Percentiles rank a stretch among this genome's conserved stretches.
These are phyloP conservation scores for Camarhynchus parvulus DNA, from an alignment of 2,113 vertebrate species.

Conservation along the genomic window DNA sequence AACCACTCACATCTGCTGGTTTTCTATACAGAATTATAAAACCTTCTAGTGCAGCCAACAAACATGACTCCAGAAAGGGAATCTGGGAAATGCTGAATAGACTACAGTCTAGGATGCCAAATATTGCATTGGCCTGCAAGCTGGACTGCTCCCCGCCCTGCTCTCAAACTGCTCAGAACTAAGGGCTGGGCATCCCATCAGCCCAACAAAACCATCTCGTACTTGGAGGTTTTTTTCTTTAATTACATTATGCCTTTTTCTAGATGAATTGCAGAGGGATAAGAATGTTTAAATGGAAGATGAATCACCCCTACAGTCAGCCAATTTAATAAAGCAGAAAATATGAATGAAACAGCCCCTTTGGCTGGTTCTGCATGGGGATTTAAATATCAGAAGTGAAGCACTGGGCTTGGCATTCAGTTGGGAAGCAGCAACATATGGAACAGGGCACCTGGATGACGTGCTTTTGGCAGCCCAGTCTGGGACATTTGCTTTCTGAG, in stretches of 20 bases:
- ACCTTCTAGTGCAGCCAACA: neutral
- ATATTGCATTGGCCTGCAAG: neutral
- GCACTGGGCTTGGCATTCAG: neutral
- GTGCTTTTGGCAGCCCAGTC: conserved; percentile 8
- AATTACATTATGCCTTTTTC: neutral
- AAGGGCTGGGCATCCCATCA: neutral
- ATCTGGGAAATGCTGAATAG: neutral
- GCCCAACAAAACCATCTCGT: neutral
- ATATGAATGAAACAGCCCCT: conserved; percentile 31
- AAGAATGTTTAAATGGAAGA: neutral
- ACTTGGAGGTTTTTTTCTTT: neutral
- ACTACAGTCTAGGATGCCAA: neutral
- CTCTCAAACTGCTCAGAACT: neutral
- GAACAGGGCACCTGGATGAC: conserved; percentile 24
- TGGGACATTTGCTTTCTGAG: neutral
- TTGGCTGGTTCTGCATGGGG: conserved; percentile 1
- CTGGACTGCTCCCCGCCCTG: neutral
- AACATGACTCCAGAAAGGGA: neutral
- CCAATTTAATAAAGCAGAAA: conserved; percentile 48
- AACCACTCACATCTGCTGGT: neutral
- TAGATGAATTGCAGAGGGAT: neutral
- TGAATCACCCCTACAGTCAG: neutral
- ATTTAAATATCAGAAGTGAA: conserved; percentile 36
- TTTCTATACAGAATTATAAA: neutral
- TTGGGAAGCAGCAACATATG: conserved; percentile 1